Base-by-base conservation (phyloP, 2,888 invertebrate genomes). In the Melikaiella ostensackeni region DNA sequence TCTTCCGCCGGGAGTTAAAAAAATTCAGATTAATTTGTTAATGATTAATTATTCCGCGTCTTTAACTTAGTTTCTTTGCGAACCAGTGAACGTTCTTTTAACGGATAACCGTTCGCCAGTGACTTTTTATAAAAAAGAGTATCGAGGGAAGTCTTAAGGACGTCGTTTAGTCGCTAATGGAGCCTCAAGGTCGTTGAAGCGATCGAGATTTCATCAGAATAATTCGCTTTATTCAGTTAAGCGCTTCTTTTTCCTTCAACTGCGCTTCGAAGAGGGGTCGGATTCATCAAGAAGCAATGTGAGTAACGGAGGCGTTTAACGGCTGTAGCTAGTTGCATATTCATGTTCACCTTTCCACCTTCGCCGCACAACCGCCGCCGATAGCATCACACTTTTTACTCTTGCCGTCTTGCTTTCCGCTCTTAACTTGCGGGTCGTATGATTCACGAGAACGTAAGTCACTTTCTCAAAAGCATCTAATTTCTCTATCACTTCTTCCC, bases 281-380 rank as follows among this genome's bases (percentile, higher is more conserved):
- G 84, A 85, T 86, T 88, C 84, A 85, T 86, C 84, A 84, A 86
- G 85, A 80, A 86, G 83, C 84, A 82, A 85, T 85, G 84, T 82
- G 85, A 83, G 88, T 84, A 87, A 87, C 84, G 85, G 83, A 84
- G 86, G 84, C 85, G 86, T 86, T 88, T 88, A 88, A 87, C 87
- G 86, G 84, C 84, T 85, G 85, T 81, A 85, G 86, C 81, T 87
- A 85, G 86, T 87, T 88, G 88, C 86, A 88, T 88, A 88, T 88
- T 88, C 88, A 88, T 88, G 87, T 82, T 83, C 83, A 84, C 84
- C 85, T 85, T 86, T 83, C 83, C 80, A 76, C 80, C 77, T 81
- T 81, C 75, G 83, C 77, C 83, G 84, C 80, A 81, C 84, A 86
- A 84, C 82, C 86, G 80, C 83, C 70, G 81, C 81, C 82, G 88